Base-by-base conservation (phyloP, 2,888 invertebrate species). In the Pyrochroa serraticornis region DNA sequence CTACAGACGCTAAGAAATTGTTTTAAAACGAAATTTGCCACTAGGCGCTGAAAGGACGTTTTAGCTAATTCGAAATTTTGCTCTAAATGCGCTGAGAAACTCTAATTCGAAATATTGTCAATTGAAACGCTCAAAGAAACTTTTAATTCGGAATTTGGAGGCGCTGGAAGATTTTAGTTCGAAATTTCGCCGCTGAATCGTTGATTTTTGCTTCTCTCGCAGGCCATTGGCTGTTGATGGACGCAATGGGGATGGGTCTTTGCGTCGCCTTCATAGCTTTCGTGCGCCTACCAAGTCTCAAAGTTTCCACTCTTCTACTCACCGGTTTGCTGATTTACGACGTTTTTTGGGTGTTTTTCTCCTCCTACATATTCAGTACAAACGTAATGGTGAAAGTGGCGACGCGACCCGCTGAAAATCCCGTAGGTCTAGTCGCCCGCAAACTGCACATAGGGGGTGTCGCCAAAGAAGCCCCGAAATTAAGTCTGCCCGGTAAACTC, bases 311-410 rank as follows among this genome's bases (percentile, higher is more conserved):
- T 12, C 82, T 97, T 60, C 85, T 97, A 67, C 86, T 97, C 70
- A 95, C 96, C 42, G 97, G 97, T 31, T 83, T 97, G 67, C 86
- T 97, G 60, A 90, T 95, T 55, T 97, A 97, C 79, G 97, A 97
- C 80, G 97, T 97, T 36, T 97, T 97, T 82, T 97, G 97, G 97
- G 97, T 97, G 47, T 97, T 97, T 83, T 97, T 97, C 83, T 97
- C 97, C 1, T 96, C 96, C 0, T 97, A 97, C 79, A 95, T 97
- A 77, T 97, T 97, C 84, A 97, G 95, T 81, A 93, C 97, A 73
- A 97, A 97, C 77, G 97, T 97, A 67, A 97, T 97, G 97, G 97
- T 97, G 65, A 97, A 96, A 82, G 91, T 90, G 65, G 90, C 90
- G 53, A 90, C 89, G 52, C 82, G 93, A 73, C 92, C 93, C 33